Evolutionary conservation across 2,888 invertebrate genomes (phyloP).

Genomic region (Cerastis rubricosa): DNA sequence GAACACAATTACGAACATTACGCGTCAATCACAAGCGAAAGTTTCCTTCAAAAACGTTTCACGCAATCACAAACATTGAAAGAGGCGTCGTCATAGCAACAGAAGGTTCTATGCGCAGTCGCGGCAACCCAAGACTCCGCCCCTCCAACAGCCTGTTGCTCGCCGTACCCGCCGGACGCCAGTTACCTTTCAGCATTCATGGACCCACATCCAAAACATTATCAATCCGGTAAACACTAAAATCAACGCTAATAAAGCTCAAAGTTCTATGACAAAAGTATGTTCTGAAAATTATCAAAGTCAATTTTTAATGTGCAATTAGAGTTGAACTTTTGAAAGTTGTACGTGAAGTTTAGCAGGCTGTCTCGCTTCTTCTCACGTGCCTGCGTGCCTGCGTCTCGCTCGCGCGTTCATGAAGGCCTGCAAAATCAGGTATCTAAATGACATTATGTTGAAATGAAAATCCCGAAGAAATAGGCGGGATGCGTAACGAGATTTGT

Average conservation of each 20-base stretch:
- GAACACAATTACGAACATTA: conserved; percentile 76
- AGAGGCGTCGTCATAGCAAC: conserved; percentile 89
- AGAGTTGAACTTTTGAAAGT: conserved; percentile 70
- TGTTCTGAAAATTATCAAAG: conserved; percentile 49
- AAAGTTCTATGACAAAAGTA: conserved; percentile 54
- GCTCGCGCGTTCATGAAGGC: conserved; percentile 81
- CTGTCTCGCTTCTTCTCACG: conserved; percentile 73
- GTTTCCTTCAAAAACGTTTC: conserved; percentile 78
- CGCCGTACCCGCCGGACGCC: conserved; percentile 81
- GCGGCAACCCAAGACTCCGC: conserved; percentile 81
- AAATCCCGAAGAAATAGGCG: conserved; percentile 57
- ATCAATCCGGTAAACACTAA: conserved; percentile 65
- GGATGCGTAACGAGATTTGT: conserved; percentile 60
- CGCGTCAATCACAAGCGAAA: conserved; percentile 80
- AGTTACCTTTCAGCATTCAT: conserved; percentile 77
- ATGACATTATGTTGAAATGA: conserved; percentile 67
- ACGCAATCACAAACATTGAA: conserved; percentile 85
- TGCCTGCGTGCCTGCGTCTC: conserved; percentile 76
- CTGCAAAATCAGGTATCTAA: conserved; percentile 82
- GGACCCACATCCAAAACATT: conserved; percentile 77
- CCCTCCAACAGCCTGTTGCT: conserved; percentile 88
- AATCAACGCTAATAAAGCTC: conserved; percentile 48
- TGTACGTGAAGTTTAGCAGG: conserved; percentile 71
- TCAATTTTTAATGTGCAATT: conserved; percentile 64
- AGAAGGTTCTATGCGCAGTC: conserved; percentile 81